Base-by-base conservation (phyloP, 2,888 invertebrate genomes). In the Phortica okadai region DNA sequence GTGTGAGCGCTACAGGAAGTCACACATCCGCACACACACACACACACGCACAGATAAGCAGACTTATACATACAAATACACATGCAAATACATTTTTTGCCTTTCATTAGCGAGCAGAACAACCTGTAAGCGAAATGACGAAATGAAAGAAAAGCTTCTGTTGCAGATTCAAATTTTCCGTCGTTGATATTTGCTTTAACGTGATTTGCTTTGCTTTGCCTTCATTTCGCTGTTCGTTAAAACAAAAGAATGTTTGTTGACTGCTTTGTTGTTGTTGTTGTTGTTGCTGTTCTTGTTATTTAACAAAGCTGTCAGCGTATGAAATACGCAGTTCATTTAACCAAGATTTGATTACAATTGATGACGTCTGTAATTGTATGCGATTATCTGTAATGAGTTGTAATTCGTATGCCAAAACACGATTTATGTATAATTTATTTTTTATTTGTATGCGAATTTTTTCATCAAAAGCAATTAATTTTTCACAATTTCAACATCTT, bases 101-200 rank as follows among this genome's bases (percentile, higher is more conserved):
- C 70, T 56, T 76, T 54, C 58, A 67, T 44, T 73, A 67, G 58
- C 58, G 76, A 76, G 76, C 72, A 83, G 79, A 78, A 81, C 82
- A 85, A 86, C 85, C 86, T 85, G 86, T 87, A 86, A 83, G 81
- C 80, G 80, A 80, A 77, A 21, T 21, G 21, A 82, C 79, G 41
- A 72, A 33, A 73, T 1, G 2, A 16, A 70, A 16, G n/a, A 16
- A 21, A 62, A 21, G 25, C 58, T 59, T 56, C 62, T 62, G 8
- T 50, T 50, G 6, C 33, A 66, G 14, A 14, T 16, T 11, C 42
- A n/a, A 11, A 66, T 41, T 42, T 73, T 73, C 16, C 44, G 25
- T 56, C 41, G 56, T 41, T 58, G 25, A 33, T 44, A 21, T 62
- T 73, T 59, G 41, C 16, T 62, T 33, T 54, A n/a, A 62, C 64